A percentile compares a stretch with the other conserved stretches of the same genome.
phyloP scores from a whole-genome alignment of 2,888 invertebrate genomes.

The Heliconius cydno region DNA sequence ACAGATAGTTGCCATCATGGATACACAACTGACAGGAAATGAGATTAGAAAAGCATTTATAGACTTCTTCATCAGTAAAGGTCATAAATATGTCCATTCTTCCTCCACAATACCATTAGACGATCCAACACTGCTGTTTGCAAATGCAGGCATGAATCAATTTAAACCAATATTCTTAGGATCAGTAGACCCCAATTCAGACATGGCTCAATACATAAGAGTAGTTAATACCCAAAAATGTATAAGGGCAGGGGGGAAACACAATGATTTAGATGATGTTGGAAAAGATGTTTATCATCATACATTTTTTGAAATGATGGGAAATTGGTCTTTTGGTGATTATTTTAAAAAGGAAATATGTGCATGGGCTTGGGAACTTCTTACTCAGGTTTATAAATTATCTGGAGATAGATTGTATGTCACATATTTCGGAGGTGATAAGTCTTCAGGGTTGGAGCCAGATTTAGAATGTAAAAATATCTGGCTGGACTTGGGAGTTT shows the following conservation, averaged over 20 bases:
- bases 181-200: conserved; percentile 97
- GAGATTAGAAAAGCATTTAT: conserved; percentile 93
- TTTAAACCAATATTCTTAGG: conserved; percentile 99
- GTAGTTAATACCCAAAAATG: conserved; percentile 99
- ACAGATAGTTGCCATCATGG: conserved; percentile 70
- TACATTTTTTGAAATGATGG: conserved; percentile 99
- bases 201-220: conserved; percentile 94
- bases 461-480: conserved; percentile 95
- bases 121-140: conserved; percentile 98
- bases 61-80: conserved; percentile 93
- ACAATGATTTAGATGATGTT: conserved; percentile 99
- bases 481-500: conserved; percentile 90
- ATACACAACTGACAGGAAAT: conserved; percentile 86
- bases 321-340: conserved; percentile 99
- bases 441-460: conserved; percentile 90
- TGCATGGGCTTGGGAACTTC: conserved; percentile 98
- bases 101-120: conserved; percentile 98
- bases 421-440: conserved; percentile 98
- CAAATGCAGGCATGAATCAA: conserved; percentile 99
- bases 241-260: conserved; percentile 99
- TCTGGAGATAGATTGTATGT: conserved; percentile 96
- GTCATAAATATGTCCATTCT: conserved; percentile 97
- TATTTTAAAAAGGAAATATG: conserved; percentile 99
- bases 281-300: conserved; percentile 99
- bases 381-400: conserved; percentile 91